Percentiles rank a stretch among this genome's conserved stretches.
phyloP scores from a whole-genome alignment of 2,888 invertebrate species.

The Pasiphila rectangulata region DNA sequence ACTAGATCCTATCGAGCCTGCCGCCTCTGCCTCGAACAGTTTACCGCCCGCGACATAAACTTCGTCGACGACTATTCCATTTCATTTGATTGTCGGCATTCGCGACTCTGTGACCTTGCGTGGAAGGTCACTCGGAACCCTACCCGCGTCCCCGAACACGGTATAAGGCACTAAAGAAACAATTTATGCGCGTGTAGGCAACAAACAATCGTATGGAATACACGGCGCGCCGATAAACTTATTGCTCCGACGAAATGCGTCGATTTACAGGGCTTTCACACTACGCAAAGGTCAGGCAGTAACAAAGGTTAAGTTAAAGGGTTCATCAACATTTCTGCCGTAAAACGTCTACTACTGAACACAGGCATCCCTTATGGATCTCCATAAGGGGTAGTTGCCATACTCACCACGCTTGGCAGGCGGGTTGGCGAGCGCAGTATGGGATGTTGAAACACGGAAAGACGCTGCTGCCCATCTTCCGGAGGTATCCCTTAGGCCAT shows the following conservation, averaged over 20 bases:
- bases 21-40: not conserved
- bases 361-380: too few relatives aligned
- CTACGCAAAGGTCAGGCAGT: too few relatives aligned
- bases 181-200: not conserved
- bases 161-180: not conserved
- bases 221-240: not conserved
- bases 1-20: too few relatives aligned
- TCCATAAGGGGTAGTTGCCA: too few relatives aligned
- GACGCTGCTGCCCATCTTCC: too few relatives aligned
- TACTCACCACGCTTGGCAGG: too few relatives aligned
- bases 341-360: too few relatives aligned
- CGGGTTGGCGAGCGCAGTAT: too few relatives aligned
- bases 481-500: too few relatives aligned
- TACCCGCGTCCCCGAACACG: not conserved
- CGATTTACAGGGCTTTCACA: not conserved
- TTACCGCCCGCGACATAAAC: not conserved
- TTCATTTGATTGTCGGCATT: not conserved
- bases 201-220: not conserved
- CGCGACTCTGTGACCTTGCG: not conserved
- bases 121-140: not conserved
- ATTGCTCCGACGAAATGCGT: not conserved
- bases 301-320: too few relatives aligned
- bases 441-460: too few relatives aligned
- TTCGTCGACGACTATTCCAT: not conserved
- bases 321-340: too few relatives aligned